Conservation (phyloP, 2,888 invertebrate species). For the Spilosoma lubricipeda region DNA sequence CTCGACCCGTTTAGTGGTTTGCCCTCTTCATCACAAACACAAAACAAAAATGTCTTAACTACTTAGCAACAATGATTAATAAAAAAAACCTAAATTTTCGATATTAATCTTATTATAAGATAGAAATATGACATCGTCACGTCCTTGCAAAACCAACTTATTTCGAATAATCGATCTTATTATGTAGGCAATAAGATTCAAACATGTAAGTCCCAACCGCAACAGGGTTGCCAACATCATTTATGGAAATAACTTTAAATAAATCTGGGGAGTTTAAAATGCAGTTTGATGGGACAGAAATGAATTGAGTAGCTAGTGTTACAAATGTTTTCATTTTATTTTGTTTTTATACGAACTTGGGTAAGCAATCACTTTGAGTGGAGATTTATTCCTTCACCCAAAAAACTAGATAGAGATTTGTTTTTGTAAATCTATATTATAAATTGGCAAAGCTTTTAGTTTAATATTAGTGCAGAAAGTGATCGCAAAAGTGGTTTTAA, state of each 20-base stretch:
- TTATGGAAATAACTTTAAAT: conserved; percentile 79
- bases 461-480: neutral
- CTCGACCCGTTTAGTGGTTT: too few relatives aligned
- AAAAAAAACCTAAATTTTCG: neutral
- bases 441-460: neutral
- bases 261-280: conserved; percentile 76
- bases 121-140: neutral
- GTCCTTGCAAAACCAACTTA: neutral
- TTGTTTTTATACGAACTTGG: conserved; percentile 17
- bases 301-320: conserved; percentile 50
- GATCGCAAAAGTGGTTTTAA: neutral
- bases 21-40: neutral
- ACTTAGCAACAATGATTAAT: neutral
- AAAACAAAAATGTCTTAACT: neutral
- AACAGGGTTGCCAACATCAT: conserved; percentile 50
- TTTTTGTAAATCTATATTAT: neutral
- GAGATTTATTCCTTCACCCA: conserved; percentile 8
- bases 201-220: conserved; percentile 40
- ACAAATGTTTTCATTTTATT: conserved; percentile 21
- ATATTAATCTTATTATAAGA: neutral
- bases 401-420: neutral
- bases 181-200: conserved; percentile 44
- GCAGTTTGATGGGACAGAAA: conserved; percentile 62
- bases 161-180: conserved; percentile 23
- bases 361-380: conserved; percentile 26